A percentile compares a stretch with the other conserved stretches of the same genome.
These are phyloP conservation scores for Uria lomvia DNA, from an alignment of 2,113 vertebrate genomes.

Conservation along the genomic window DNA sequence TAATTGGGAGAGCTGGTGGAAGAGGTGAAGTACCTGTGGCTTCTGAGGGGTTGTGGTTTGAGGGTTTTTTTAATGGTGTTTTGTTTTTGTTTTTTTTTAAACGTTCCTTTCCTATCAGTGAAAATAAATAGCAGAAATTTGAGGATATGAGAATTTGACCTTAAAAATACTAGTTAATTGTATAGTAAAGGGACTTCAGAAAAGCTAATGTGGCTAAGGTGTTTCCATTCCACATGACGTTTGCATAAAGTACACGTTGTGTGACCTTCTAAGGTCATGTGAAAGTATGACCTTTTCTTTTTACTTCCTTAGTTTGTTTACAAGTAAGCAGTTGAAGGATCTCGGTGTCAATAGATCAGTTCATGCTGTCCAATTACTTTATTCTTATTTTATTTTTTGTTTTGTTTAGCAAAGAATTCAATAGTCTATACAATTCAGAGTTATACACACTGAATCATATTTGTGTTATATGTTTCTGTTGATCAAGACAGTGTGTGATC, in stretches of 20 bases:
- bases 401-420: neutral
- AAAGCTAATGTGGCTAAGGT: neutral
- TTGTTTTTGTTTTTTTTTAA: neutral
- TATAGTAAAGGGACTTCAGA: neutral
- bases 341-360: rapidly evolving
- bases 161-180: neutral
- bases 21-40: neutral
- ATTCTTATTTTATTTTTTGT: neutral
- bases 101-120: rapidly evolving
- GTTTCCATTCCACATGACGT: neutral
- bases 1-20: neutral
- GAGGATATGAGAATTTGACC: neutral
- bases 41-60: neutral
- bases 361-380: neutral
- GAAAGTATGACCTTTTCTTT: conserved; percentile 20
- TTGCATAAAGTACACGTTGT: neutral
- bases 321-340: neutral
- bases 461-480: neutral
- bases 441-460: neutral
- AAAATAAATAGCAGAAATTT: neutral
- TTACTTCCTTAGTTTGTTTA: conserved; percentile 26
- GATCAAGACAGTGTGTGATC: neutral
- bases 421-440: neutral
- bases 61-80: no score
- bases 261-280: conserved; percentile 18